phyloP scores from a whole-genome alignment of 2,113 vertebrate genomes.

The Callionymus lyra region DNA sequence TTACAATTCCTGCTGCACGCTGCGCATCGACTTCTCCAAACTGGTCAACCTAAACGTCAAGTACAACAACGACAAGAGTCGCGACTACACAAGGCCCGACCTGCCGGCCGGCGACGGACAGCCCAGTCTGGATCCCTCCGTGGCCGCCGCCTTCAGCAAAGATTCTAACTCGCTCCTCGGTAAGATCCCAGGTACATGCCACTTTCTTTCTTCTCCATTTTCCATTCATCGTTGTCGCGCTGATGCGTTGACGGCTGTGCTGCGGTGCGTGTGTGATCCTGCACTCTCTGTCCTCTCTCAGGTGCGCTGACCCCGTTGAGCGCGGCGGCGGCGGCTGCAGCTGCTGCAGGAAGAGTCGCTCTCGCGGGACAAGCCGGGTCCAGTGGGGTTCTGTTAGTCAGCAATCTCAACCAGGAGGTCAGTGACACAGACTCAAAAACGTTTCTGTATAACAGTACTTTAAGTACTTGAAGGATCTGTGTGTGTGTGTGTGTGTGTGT shows the following conservation, averaged over 20 bases:
- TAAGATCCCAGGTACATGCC: slow-evolving; percentile 73
- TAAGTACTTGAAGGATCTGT: too few relatives aligned
- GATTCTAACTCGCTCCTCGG: slow-evolving; percentile 92
- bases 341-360: slow-evolving; percentile 85
- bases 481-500: too few relatives aligned
- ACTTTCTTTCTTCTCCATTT: slow-evolving; percentile 24
- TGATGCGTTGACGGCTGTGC: not conserved
- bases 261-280: slow-evolving; percentile 25
- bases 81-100: slow-evolving; percentile 93
- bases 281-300: slow-evolving; percentile 61
- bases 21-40: slow-evolving; percentile 97
- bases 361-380: slow-evolving; percentile 83
- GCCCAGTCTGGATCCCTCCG: slow-evolving; percentile 78
- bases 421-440: slow-evolving; percentile 51
- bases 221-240: not conserved
- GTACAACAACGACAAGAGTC: slow-evolving; percentile 98
- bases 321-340: slow-evolving; percentile 88
- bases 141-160: slow-evolving; percentile 87
- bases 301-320: slow-evolving; percentile 91
- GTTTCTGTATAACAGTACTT: too few relatives aligned
- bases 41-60: slow-evolving; percentile 97
- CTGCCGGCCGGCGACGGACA: slow-evolving; percentile 93
- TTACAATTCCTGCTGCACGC: slow-evolving; percentile 96
- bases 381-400: slow-evolving; percentile 90
- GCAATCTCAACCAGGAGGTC: slow-evolving; percentile 98